phyloP scores from a whole-genome alignment of 1,140 invertebrate genomes.

The Papilio glaucus region DNA sequence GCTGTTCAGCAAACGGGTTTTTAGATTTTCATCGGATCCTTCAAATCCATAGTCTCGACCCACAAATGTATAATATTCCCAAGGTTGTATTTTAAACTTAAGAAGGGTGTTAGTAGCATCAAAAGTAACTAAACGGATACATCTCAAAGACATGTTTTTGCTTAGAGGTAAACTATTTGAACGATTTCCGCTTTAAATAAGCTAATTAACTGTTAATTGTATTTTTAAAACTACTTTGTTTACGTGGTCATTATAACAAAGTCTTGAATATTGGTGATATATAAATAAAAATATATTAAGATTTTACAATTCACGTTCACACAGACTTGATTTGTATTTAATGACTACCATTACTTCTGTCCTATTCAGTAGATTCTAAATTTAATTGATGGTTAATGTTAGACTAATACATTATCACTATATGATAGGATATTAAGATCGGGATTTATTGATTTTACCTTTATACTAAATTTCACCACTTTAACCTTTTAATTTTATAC shows the following conservation, averaged over 20 bases:
- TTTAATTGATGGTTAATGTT: not conserved
- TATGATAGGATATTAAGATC: not conserved
- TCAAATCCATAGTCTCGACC: slow-evolving; percentile 87
- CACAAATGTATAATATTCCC: slow-evolving; percentile 88
- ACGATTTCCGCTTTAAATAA: not conserved
- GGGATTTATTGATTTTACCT: not conserved
- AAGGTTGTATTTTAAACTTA: slow-evolving; percentile 87
- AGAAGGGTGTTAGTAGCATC: slow-evolving; percentile 94
- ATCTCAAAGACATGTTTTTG: slow-evolving; percentile 55
- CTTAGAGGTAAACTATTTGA: not conserved
- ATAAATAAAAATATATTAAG: not conserved
- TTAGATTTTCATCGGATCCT: slow-evolving; percentile 84
- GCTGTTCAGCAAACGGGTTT: slow-evolving; percentile 86
- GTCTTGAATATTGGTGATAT: not conserved
- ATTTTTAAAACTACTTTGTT: not conserved
- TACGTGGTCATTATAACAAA: not conserved
- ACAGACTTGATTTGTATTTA: not conserved
- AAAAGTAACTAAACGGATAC: slow-evolving; percentile 89
- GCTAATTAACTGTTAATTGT: not conserved
- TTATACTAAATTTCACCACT: no score
- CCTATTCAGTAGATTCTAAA: not conserved
- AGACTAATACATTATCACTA: not conserved
- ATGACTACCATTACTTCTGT: not conserved
- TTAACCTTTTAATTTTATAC: no score
- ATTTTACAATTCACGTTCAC: not conserved